A percentile compares a stretch with the other conserved stretches of the same genome.
These are phyloP conservation scores for Rhyacophila evoluta DNA, from an alignment of 2,888 invertebrate species.

Conservation along the genomic window DNA sequence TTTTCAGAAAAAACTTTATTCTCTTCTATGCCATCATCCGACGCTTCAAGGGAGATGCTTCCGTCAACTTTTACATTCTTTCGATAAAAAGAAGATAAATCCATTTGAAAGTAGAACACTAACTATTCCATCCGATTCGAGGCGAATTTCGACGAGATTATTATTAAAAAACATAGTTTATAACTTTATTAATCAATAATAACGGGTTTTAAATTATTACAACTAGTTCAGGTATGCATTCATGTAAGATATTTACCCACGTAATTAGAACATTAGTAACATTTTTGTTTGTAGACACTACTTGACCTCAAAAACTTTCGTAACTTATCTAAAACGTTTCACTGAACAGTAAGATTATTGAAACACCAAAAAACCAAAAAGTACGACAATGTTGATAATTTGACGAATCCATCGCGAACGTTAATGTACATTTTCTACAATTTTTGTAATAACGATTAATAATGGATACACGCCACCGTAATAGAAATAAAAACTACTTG, in stretches of 20 bases:
- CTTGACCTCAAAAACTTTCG: conserved; percentile 49
- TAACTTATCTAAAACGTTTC: conserved; percentile 45
- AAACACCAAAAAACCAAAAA: conserved; percentile 16
- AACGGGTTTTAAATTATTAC: conserved; percentile 47
- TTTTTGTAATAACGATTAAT: conserved; percentile 28
- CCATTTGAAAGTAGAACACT: conserved; percentile 48
- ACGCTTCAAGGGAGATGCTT: conserved; percentile 42
- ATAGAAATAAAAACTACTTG: conserved; percentile 46
- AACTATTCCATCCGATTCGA: conserved; percentile 28
- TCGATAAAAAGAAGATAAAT: conserved; percentile 52
- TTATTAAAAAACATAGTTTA: conserved; percentile 36
- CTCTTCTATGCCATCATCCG: conserved; percentile 33
- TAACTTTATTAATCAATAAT: conserved; percentile 40
- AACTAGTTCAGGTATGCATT: conserved; percentile 43
- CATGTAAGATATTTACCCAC: conserved; percentile 49
- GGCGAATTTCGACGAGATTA: conserved; percentile 31
- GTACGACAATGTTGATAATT: conserved; percentile 16
- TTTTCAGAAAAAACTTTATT: conserved; percentile 26
- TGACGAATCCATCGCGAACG: conserved; percentile 35
- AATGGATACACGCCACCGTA: conserved; percentile 40
- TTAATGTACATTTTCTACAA: conserved; percentile 37
- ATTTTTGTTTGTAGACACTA: conserved; percentile 46
- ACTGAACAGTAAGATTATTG: conserved; percentile 31
- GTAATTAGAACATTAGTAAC: conserved; percentile 48
- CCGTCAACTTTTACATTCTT: conserved; percentile 54